Base-by-base conservation (phyloP, 1,140 invertebrate genomes). In the Potamilus streckersoni region DNA sequence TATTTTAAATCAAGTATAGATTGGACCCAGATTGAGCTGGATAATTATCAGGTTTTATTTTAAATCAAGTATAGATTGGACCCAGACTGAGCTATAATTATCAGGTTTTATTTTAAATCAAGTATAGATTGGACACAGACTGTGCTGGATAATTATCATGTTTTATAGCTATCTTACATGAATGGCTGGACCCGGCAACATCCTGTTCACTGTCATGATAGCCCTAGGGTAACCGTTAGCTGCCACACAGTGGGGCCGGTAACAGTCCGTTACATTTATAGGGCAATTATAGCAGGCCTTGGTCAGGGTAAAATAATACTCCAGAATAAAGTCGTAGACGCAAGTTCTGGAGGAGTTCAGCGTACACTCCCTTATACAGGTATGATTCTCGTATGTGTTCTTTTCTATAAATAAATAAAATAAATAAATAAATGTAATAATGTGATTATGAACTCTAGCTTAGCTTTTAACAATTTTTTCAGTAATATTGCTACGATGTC, bases 261-360 rank as follows among this genome's bases (percentile, higher is more conserved):
- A 91, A 84, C 96, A 98, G 85, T 97, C 95, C 0, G 92, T 93
- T 0, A 90, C 80, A 83, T 95, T 95, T 56, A 89, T 92, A 0
- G 96, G 95, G 86, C 96, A 98, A 80, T 94, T 90, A 83, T 93
- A 96, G 84, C 96, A 97, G 0, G 96, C 95, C 88, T 96, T 85
- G 15, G 83, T 80, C 91, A 96, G 93, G 1, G 95, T 94, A 69
- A 94, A 92, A 88, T 96, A 96, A 91, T 93, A 93, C 87, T 96
- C 95, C 0, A 95, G 82, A 61, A 91, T 89, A 82, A 95, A 95
- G 70, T 92, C 89, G 85, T 95, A 96, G 67, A 91, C 87, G 80
- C 95, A 95, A 14, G 91, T 90, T 92, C 93, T 91, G n/a, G 91
- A 84, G 2, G 86, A 91, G 70, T 90, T 91, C 82, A 96, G 95